A percentile compares a stretch with the other conserved stretches of the same genome.
phyloP scores from a whole-genome alignment of 1,140 invertebrate genomes.

The Aphaenogaster floridana region DNA sequence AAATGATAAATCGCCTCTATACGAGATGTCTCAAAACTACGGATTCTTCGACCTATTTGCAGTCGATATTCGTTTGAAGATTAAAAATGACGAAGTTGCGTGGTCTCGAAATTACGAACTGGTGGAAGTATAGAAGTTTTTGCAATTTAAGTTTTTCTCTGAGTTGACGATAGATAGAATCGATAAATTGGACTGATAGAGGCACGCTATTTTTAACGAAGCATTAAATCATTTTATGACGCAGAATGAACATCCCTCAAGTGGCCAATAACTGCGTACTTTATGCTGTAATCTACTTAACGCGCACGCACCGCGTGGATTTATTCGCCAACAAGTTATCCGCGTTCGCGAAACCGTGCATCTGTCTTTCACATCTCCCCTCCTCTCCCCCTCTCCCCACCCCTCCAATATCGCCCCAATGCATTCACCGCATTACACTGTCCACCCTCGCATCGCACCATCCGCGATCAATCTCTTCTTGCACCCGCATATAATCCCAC shows the following conservation, averaged over 20 bases:
- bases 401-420: not conserved
- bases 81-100: not conserved
- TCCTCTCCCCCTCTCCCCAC: too few relatives aligned
- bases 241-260: not conserved
- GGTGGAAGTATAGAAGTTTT: not conserved
- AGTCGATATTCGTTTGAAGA: not conserved
- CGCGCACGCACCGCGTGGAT: slow-evolving; percentile 7
- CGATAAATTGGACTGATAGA: not conserved
- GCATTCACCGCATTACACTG: slow-evolving; percentile 56
- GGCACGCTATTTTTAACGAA: not conserved
- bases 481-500: slow-evolving; percentile 49
- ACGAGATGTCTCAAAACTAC: slow-evolving; percentile 27
- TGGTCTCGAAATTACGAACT: not conserved
- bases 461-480: slow-evolving; percentile 63
- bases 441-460: slow-evolving; percentile 41
- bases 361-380: slow-evolving; percentile 30
- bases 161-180: not conserved
- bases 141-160: not conserved
- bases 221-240: not conserved
- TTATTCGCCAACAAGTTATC: slow-evolving; percentile 29
- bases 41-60: not conserved
- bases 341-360: slow-evolving; percentile 23
- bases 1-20: slow-evolving; percentile 21
- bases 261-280: not conserved
- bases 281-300: slow-evolving; percentile 26